These are phyloP conservation scores for Caenorhabditis sp. DNA, from an alignment of 2,888 invertebrate genomes.

Conservation along the genomic window DNA sequence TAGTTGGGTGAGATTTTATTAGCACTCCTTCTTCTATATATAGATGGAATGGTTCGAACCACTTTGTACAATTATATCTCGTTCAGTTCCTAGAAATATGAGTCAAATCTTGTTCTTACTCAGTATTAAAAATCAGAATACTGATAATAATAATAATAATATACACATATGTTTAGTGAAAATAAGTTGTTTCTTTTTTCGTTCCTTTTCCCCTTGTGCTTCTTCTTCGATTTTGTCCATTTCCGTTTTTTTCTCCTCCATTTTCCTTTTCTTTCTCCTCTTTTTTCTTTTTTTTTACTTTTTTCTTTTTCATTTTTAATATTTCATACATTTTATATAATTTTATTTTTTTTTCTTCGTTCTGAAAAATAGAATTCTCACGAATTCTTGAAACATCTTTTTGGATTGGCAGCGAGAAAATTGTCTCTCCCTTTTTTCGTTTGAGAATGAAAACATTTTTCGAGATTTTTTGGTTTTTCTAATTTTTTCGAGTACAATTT, in stretches of 20 bases:
- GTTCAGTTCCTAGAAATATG: too few species aligned
- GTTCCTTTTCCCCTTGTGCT: not conserved
- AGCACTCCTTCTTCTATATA: not conserved
- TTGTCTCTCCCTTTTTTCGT: too few species aligned
- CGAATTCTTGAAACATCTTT: not conserved
- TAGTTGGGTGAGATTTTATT: too few species aligned
- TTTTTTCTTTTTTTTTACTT: not conserved
- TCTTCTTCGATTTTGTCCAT: slow-evolving; percentile 3
- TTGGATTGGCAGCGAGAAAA: not conserved
- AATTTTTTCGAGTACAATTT: too few species aligned
- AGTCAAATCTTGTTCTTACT: too few species aligned
- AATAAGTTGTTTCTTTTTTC: not conserved
- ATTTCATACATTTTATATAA: slow-evolving; percentile 1
- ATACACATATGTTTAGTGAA: not conserved
- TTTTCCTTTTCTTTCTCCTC: not conserved
- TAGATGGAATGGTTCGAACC: not conserved
- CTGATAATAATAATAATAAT: not conserved
- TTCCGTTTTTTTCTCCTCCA: not conserved
- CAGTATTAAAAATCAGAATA: too few species aligned
- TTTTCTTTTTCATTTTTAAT: not conserved
- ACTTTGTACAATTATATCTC: too few species aligned
- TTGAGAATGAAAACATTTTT: too few species aligned
- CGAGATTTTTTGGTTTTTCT: too few species aligned
- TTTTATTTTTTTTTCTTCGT: not conserved
- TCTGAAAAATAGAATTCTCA: not conserved